phyloP scores from a whole-genome alignment of 2,888 invertebrate genomes.

The Choristoneura rosaceana region DNA sequence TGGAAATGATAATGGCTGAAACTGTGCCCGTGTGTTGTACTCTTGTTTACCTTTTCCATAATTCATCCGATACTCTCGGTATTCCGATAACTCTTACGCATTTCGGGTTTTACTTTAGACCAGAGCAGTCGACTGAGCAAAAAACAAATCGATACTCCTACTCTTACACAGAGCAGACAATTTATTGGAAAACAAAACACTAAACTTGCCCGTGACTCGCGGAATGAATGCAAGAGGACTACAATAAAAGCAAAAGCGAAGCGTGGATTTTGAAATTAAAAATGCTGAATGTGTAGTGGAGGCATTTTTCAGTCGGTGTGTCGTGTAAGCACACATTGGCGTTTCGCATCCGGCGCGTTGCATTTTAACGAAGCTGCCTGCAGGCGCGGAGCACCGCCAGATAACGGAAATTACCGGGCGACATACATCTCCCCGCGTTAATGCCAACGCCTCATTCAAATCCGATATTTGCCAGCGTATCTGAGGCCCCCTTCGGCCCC shows the following conservation, averaged over 20 bases:
- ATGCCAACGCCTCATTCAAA: constrained; percentile 58
- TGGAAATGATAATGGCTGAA: constrained; percentile 57
- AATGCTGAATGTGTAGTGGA: constrained; percentile 56
- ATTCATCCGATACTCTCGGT: constrained; percentile 8
- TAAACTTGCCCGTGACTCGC: constrained; percentile 12
- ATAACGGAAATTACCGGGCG: constrained; percentile 72
- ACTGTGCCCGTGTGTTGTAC: constrained; percentile 28
- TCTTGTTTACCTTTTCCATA: constrained; percentile 29
- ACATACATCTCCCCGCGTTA: constrained; percentile 52
- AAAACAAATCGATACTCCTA: constrained; percentile 11
- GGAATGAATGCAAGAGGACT: constrained; percentile 9
- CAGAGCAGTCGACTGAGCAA: neutral
- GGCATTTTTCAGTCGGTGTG: constrained; percentile 61
- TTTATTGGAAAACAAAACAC: constrained; percentile 28
- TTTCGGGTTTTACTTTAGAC: constrained; percentile 8
- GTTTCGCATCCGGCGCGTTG: constrained; percentile 70
- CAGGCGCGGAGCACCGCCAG: constrained; percentile 53
- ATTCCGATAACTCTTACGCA: constrained; percentile 12
- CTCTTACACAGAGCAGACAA: constrained; percentile 1
- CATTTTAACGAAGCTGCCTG: constrained; percentile 70
- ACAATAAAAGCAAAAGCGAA: constrained; percentile 37
- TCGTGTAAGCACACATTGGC: constrained; percentile 66
- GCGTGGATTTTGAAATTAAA: constrained; percentile 64
- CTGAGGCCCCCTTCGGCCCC: constrained; percentile 6
- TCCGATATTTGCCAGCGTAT: constrained; percentile 38